phyloP scores from a whole-genome alignment of 37 sponge, comb jelly and placozoan genomes.

The Spongilla lacustris region DNA sequence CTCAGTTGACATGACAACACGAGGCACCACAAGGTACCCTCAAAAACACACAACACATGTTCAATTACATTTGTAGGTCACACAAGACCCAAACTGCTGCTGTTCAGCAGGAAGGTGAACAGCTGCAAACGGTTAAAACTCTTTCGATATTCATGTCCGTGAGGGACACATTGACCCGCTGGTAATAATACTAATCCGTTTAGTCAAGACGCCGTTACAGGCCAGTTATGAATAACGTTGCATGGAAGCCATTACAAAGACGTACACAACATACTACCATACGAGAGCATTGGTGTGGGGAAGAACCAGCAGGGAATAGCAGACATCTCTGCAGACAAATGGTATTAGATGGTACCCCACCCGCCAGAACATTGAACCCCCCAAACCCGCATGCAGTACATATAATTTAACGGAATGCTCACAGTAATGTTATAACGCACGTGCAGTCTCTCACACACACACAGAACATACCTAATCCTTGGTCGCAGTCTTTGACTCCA shows the following conservation, averaged over 20 bases:
- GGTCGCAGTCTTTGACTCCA: neutral
- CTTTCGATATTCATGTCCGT: neutral
- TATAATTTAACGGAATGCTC: neutral
- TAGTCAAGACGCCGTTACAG: neutral
- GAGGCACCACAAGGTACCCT: too few species aligned
- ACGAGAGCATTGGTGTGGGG: too few species aligned
- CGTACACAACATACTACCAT: slow-evolving; percentile 13
- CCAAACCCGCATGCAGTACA: neutral
- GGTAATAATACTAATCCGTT: neutral
- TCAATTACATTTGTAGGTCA: too few species aligned
- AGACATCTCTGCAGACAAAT: too few species aligned
- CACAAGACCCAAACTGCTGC: neutral
- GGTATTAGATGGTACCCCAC: too few species aligned
- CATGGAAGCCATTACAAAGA: neutral
- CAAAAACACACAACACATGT: too few species aligned
- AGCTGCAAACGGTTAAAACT: neutral
- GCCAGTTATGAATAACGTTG: neutral
- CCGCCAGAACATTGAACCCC: too few species aligned
- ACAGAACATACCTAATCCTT: neutral
- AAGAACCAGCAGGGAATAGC: too few species aligned
- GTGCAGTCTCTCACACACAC: slow-evolving; percentile 20
- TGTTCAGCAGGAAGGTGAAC: neutral
- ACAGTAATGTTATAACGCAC: neutral
- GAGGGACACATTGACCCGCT: neutral
- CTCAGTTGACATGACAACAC: neutral